Evolutionary conservation across 2,113 vertebrate genomes (phyloP).

Genomic region (Phalacrocorax pelagicus): DNA sequence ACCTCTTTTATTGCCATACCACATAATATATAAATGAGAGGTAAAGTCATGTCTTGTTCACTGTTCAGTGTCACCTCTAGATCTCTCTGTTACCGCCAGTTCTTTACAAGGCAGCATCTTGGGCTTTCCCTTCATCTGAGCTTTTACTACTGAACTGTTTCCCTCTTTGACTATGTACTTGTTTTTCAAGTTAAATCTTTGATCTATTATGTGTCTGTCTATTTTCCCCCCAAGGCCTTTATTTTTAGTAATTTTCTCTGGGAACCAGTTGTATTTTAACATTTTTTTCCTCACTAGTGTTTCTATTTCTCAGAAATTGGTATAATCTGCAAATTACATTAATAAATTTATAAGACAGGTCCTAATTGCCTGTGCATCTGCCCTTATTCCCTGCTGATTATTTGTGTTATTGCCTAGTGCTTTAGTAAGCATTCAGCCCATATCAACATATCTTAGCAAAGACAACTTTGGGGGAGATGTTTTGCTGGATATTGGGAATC

Average conservation of each 20-base stretch:
- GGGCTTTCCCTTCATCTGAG: background rate
- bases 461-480: background rate
- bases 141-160: background rate
- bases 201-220: background rate
- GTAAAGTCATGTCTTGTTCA: background rate
- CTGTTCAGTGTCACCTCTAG: background rate
- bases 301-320: background rate
- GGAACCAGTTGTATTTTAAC: background rate
- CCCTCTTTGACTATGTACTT: background rate
- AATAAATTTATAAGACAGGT: conserved; percentile 1
- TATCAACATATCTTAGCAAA: background rate
- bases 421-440: background rate
- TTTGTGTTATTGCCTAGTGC: background rate
- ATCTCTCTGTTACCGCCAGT: background rate
- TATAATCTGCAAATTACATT: background rate
- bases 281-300: background rate
- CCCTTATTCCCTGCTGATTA: background rate
- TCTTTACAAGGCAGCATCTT: background rate
- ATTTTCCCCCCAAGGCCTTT: background rate
- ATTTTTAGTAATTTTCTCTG: background rate
- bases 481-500: background rate
- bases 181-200: background rate
- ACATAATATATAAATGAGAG: background rate
- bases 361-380: background rate
- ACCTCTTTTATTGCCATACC: background rate